Conservation (phyloP, 2,888 invertebrate species). For the Myopa testacea region DNA sequence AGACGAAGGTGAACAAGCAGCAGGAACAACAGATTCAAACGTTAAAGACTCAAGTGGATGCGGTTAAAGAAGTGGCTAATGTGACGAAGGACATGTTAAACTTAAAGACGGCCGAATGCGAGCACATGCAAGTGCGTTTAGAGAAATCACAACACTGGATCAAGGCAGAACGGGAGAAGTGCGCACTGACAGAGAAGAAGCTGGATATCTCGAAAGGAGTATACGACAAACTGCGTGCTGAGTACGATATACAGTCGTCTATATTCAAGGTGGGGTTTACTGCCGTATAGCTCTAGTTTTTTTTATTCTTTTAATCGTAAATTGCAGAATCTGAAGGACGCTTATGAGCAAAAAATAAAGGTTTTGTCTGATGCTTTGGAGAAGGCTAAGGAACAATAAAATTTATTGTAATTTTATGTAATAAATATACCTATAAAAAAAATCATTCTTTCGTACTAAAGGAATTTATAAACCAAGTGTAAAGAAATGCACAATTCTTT, state of each 20-base stretch:
- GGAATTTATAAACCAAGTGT: too few relatives aligned
- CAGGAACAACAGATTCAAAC: constrained; percentile 84
- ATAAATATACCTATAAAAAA: too few relatives aligned
- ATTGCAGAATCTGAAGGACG: constrained; percentile 73
- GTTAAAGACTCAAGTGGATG: constrained; percentile 74
- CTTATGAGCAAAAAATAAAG: constrained; percentile 76
- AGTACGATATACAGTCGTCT: constrained; percentile 81
- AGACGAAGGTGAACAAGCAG: constrained; percentile 80
- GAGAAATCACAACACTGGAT: constrained; percentile 76
- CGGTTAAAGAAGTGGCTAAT: constrained; percentile 83
- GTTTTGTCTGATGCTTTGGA: constrained; percentile 57
- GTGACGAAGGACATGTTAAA: constrained; percentile 85
- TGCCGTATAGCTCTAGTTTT: not conserved
- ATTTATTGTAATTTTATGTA: not conserved
- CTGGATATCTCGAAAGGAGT: constrained; percentile 78
- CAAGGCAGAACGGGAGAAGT: constrained; percentile 79
- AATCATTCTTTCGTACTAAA: too few relatives aligned
- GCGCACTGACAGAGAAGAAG: constrained; percentile 76
- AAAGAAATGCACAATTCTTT: too few relatives aligned
- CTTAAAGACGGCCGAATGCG: constrained; percentile 82
- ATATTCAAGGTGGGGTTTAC: constrained; percentile 73
- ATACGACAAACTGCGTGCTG: constrained; percentile 80
- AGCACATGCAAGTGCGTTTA: constrained; percentile 76
- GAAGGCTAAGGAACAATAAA: constrained; percentile 56
- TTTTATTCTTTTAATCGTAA: not conserved